Base-by-base conservation (phyloP, 1,140 invertebrate species). In the Planococcus citri region DNA sequence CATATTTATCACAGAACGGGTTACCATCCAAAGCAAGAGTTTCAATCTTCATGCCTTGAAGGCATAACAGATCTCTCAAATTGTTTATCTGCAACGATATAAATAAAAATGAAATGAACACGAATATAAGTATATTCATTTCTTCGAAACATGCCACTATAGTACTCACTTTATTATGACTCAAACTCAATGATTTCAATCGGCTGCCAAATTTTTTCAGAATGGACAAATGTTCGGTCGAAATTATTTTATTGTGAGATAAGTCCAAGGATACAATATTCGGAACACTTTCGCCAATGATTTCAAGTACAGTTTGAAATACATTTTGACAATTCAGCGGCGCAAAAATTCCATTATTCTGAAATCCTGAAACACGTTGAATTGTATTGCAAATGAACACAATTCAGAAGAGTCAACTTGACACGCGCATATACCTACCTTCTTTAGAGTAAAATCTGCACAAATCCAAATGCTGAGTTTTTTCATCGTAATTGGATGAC, bases 21-120 rank as follows among this genome's bases (percentile, higher is more conserved):
- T 95, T 95, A 73, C 87, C 89, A 78, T 88, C 85, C 60, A 95
- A 79, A 41, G 85, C 82, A 27, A 95, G 75, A 76, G 94, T 90
- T 37, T 87, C 79, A 3, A 95, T 77, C 1, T 83, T 82, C 60
- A 93, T 77, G 1, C 84, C 84, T 75, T 87, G 86, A 12, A 95
- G 76, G 8, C 80, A 76, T 70, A 92, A 85, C 70, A 95, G 76
- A 61, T 86, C 82, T 17, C 82, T 79, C 0, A 91, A 76, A 60
- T 85, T 83, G 71, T 80, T 83, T 71, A 95, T 82, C 91, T 94
- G 75, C 2, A 81, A 70, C 73, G 33, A 61, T 0, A 24, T 20
- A n/a, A n/a, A n/a, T n/a, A n/a, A n/a, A n/a, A n/a, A n/a, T n/a
- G n/a, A n/a, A n/a, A n/a, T n/a, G n/a, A n/a, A n/a, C n/a, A n/a